Evolutionary conservation across 2,888 invertebrate genomes (phyloP).

Genomic region (Sepioteuthis lessoniana): DNA sequence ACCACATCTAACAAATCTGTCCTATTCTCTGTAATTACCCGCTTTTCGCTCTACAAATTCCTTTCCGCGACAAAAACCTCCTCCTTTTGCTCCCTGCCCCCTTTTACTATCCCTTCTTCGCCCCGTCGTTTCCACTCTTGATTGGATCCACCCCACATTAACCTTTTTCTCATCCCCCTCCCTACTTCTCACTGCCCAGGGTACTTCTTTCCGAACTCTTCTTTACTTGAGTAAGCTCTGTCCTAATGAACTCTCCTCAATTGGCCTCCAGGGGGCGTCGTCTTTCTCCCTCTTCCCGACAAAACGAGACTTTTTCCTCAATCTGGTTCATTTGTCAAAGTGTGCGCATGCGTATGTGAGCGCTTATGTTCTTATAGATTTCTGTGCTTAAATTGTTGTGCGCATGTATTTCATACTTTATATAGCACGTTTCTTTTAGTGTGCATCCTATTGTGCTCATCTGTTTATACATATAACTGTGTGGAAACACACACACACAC

Average conservation of each 20-base stretch:
- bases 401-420: too few species aligned
- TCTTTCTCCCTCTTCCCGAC: neutral
- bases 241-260: conserved; percentile 33
- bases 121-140: neutral
- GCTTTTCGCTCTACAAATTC: neutral
- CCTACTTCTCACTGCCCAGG: neutral
- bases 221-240: neutral
- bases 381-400: too few species aligned
- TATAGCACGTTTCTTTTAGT: too few species aligned
- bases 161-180: neutral
- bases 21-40: conserved; percentile 6
- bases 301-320: neutral
- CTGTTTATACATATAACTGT: neutral
- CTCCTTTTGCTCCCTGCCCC: neutral
- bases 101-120: neutral
- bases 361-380: too few species aligned
- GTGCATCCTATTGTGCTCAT: neutral
- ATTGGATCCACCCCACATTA: conserved; percentile 33
- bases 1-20: conserved; percentile 23
- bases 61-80: neutral
- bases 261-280: conserved; percentile 33
- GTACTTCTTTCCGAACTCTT: neutral
- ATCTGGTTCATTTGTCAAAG: too few species aligned
- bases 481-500: too few species aligned
- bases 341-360: too few species aligned